Evolutionary conservation across 2,888 invertebrate genomes (phyloP), one percentile per base, ranked within the genome.

Genomic region (Podabrus alpinus): DNA sequence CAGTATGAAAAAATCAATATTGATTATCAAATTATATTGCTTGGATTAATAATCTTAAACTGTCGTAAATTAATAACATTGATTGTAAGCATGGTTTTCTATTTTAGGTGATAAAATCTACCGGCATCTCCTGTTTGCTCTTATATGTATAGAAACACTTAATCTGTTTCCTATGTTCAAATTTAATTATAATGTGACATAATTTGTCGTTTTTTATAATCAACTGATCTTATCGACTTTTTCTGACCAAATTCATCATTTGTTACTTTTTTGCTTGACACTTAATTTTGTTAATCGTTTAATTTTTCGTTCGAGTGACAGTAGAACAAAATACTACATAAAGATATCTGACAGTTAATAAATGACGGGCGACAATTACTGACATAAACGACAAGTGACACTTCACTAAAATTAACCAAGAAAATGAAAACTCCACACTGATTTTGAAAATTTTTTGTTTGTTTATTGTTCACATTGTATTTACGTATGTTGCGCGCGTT

Each of bases 401-500:
- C 45, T 45, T 45, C 45, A 45, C 45, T 45, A 45, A 45, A n/a
- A 45, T 45, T 45, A n/a, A 45, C 45, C n/a, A 45, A n/a, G 29
- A 45, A 45, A 45, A n/a, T 45, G 11, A n/a, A 45, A 45, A 45
- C 45, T 45, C 45, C 45, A 45, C 45, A 45, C 45, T 45, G n/a
- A 45, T n/a, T n/a, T 45, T 45, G 45, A 45, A n/a, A 45, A 45
- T 45, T 45, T 45, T n/a, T 45, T n/a, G 45, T 5, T 45, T n/a
- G 45, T 45, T 59, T 71, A 66, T 70, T 66, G n/a, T 66, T 66
- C 61, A 73, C 73, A 73, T 74, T 25, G 59, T 68, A 70, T 74
- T 66, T 66, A 73, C 71, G 69, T 72, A 71, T 24, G 69, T 76
- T 74, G 74, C 74, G 77, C 78, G 77, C 78, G 79, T 77, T 64